Conservation (phyloP, 1,140 invertebrate species). For the Neoseiulus cucumeris region DNA sequence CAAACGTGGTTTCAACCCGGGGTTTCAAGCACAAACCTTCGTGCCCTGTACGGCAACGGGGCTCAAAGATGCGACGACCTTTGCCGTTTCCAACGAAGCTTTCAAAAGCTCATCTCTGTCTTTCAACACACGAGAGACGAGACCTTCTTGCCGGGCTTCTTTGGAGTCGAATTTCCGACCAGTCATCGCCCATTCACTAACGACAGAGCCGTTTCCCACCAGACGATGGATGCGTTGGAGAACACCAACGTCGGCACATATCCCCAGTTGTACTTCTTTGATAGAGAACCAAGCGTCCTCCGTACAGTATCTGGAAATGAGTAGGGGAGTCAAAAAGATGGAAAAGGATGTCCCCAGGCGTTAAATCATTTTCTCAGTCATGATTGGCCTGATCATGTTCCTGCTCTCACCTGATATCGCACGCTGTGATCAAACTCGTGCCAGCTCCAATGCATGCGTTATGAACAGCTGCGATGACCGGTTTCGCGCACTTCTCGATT, state of each 20-base stretch:
- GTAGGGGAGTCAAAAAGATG: not conserved
- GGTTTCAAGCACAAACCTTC: conserved; percentile 43
- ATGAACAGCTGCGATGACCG: conserved; percentile 70
- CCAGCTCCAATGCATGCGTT: conserved; percentile 73
- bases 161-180: conserved; percentile 53
- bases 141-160: conserved; percentile 53
- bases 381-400: no score
- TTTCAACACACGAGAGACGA: conserved; percentile 50
- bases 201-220: conserved; percentile 64
- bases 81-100: conserved; percentile 48
- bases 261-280: conserved; percentile 56
- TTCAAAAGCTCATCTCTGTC: conserved; percentile 49
- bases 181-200: conserved; percentile 66
- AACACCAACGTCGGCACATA: conserved; percentile 85
- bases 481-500: conserved; percentile 67
- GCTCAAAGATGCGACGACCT: conserved; percentile 64
- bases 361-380: no score
- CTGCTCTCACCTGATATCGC: conserved; percentile 61
- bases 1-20: conserved; percentile 5
- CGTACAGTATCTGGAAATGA: conserved; percentile 42
- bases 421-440: conserved; percentile 59
- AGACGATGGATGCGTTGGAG: conserved; percentile 84
- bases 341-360: no score
- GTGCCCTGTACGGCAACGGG: conserved; percentile 80
- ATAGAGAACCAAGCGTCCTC: conserved; percentile 78